These are phyloP conservation scores for Scaptomyza pallida DNA, from an alignment of 1,140 invertebrate genomes.

Conservation along the genomic window DNA sequence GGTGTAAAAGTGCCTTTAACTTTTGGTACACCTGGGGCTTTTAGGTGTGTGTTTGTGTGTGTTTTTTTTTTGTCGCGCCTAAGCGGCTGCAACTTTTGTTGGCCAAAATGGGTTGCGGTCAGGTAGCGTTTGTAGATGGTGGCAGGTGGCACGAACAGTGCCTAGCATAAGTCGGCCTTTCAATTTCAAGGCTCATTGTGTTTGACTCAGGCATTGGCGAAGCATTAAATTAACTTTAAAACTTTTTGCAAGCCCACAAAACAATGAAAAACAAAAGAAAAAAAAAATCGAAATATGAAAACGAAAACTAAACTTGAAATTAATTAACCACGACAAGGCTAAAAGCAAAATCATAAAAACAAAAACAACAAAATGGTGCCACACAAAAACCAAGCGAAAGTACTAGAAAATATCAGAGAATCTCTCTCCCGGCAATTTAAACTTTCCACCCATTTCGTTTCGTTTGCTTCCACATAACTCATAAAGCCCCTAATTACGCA, in stretches of 20 bases:
- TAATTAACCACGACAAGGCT: conserved; percentile 77
- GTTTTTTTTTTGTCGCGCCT: no score
- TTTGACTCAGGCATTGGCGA: conserved; percentile 46
- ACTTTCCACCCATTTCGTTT: conserved; percentile 32
- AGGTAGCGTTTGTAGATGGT: no score
- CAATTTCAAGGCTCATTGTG: conserved; percentile 80
- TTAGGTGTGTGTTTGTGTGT: conserved; percentile 2
- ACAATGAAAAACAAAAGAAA: conserved; percentile 14
- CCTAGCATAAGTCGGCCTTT: conserved; percentile 6
- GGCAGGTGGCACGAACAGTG: neutral
- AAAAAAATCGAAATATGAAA: no score
- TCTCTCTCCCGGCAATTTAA: conserved; percentile 51
- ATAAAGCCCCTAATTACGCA: conserved; percentile 75
- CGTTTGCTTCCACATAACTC: conserved; percentile 61
- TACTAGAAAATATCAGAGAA: conserved; percentile 4
- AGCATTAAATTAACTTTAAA: conserved; percentile 79
- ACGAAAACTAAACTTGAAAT: conserved; percentile 76
- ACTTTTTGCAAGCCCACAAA: conserved; percentile 68
- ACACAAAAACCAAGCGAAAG: neutral
- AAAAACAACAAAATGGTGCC: neutral
- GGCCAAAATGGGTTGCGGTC: conserved; percentile 26
- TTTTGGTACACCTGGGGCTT: conserved; percentile 26
- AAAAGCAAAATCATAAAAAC: conserved; percentile 14
- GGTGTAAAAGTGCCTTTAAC: conserved; percentile 53
- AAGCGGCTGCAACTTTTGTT: conserved; percentile 52